Conservation (phyloP, 2,113 vertebrate genomes). For the Pygoscelis antarcticus region DNA sequence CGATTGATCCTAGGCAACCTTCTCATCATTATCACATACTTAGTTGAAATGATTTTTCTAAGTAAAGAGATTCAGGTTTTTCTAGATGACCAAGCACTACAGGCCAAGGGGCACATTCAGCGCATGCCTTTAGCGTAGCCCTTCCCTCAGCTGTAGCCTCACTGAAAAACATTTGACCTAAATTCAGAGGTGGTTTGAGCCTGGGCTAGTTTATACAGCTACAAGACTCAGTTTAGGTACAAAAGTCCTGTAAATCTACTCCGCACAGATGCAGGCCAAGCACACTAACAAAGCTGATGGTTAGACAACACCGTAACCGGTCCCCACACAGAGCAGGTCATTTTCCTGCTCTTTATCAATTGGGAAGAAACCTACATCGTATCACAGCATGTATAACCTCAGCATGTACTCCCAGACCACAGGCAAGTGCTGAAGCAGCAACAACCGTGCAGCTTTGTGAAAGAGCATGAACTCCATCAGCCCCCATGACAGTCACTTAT, state of each 20-base stretch:
- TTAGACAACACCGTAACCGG: neutral
- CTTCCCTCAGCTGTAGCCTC: neutral
- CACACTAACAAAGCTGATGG: neutral
- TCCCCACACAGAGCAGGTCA: neutral
- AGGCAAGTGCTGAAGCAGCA: neutral
- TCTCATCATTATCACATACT: neutral
- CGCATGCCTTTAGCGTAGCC: neutral
- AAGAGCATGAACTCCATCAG: neutral
- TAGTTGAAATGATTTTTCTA: neutral
- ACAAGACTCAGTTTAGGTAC: neutral
- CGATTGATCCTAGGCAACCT: neutral
- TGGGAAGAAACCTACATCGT: neutral
- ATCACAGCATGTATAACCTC: neutral
- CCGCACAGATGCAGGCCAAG: neutral
- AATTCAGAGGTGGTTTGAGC: neutral
- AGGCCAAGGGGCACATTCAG: neutral
- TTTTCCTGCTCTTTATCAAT: neutral
- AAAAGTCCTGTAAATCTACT: neutral
- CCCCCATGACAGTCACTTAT: neutral
- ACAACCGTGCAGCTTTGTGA: neutral
- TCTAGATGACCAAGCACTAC: neutral
- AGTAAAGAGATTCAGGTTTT: neutral
- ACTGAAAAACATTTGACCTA: neutral
- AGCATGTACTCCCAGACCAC: neutral
- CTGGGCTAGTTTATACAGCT: neutral